Base-by-base conservation (phyloP, 2,888 invertebrate species). In the Therioaphis trifolii region DNA sequence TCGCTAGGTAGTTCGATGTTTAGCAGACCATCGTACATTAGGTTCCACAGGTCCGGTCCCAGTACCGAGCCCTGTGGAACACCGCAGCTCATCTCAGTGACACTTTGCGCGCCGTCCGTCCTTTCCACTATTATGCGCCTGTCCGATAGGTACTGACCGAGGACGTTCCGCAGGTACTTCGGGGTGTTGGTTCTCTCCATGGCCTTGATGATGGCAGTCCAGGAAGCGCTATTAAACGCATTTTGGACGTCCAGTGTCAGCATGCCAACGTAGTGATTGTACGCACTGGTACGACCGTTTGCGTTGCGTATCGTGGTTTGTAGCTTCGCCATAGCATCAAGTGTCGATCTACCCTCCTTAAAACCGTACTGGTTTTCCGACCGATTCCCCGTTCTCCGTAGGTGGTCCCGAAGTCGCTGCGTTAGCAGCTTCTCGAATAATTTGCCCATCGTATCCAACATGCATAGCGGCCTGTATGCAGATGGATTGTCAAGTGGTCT, bases 21-120 rank as follows among this genome's bases (percentile, higher is more conserved):
- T 2, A 74, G 12, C 9, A 74, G 55, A 1, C 21, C 55, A 12
- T 74, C n/a, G 15, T 74, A 55, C 35, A 74, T 21, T 1, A 35
- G 9, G 35, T 74, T 74, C 55, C 74, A 55, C 1, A 74, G 24
- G 7, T 61, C 61, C 21, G 61, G 61, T 4, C 55, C 55, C 0
- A 74, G 11, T 14, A 74, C 74, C 18, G 55, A 74, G 15, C 74
- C 74, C 21, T 74, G 55, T 0, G 74, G 55, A 7, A 74, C 55
- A 14, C 35, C 55, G 18, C 21, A 2, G 18, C 21, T 24, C 11
- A 74, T 14, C n/a, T 61, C 61, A 27, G 15, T n/a, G 29, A 5
- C 14, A 1, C 12, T 24, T 35, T 12, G n/a, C 4, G n/a, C n/a
- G 14, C 11, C 35, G 5, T 14, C 55, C 5, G 11, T 14, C 4